Evolutionary conservation across 2,888 invertebrate species (phyloP), one percentile per base, ranked within the genome.

Genomic region (Phyllotreta cruciferae): DNA sequence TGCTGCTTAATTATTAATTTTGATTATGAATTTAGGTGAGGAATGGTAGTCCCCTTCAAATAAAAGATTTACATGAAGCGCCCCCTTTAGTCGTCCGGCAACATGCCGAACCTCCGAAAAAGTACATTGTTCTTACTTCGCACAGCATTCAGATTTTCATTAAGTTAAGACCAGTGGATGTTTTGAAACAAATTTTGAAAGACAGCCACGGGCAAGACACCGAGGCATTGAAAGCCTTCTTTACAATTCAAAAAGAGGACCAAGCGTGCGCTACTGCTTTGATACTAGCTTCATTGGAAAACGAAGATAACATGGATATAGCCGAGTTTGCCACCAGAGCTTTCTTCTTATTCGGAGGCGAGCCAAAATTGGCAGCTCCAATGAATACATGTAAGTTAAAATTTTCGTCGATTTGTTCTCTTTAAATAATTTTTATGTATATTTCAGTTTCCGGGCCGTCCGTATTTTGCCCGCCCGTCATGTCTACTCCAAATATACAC

Each of bases 191-290:
- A 68, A 83, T 98, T 64, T 83, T 98, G 36, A 81, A 90, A 0
- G 91, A 93, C 71, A 91, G 90, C 74, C 88, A 90, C 72, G 96
- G 96, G 0, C 91, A 94, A 0, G 95, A 96, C 71, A 90, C 91
- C 11, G 91, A 93, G 68, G 87, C 91, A 6, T 89, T 96, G 4
- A 91, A 91, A 74, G 87, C 90, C 36, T 96, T 94, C 82, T 97
- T 97, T 78, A 88, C 89, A 77, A 87, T 91, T 52, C 92, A 93
- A 76, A 64, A 64, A 42, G 88, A 90, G 62, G 89, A 92, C 57
- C 95, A 97, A 80, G 96, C 95, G 0, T 96, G 95, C 80, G 93
- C 93, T 0, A 94, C 93, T 42, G 91, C 93, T 58, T 83, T 97
- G 47, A 88, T 93, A 71, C 81, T 98, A 63, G 95, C 96, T 0